A percentile compares a stretch with the other conserved stretches of the same genome.
Conservation (phyloP, 1,140 invertebrate genomes). For the Forficula auricularia region DNA sequence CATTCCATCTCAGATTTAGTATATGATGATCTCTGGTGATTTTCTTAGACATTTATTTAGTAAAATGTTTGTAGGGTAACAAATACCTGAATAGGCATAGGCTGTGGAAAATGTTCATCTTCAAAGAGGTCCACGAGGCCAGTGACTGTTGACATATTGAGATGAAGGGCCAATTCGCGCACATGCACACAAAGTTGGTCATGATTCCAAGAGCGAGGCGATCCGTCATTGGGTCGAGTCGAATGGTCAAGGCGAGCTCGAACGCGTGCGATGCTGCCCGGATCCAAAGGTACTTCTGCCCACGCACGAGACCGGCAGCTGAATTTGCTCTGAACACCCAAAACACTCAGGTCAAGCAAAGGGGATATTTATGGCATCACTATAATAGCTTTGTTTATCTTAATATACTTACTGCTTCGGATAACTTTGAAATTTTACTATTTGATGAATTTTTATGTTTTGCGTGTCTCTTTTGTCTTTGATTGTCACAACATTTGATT, state of each 20-base stretch:
- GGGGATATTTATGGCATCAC: not conserved
- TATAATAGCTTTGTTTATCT: too few species aligned
- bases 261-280: constrained; percentile 24
- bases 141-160: constrained; percentile 64
- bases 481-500: too few species aligned
- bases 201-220: constrained; percentile 34
- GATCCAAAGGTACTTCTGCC: constrained; percentile 38
- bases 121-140: constrained; percentile 64
- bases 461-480: too few species aligned
- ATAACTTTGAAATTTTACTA: too few species aligned
- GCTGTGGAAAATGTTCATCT: constrained; percentile 62
- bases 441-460: too few species aligned
- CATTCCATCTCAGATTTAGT: too few species aligned
- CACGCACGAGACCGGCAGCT: constrained; percentile 49
- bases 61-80: too few species aligned
- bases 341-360: constrained; percentile 19
- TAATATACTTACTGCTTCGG: too few species aligned
- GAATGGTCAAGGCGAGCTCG: constrained; percentile 42
- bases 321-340: constrained; percentile 43
- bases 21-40: too few species aligned
- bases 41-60: too few species aligned
- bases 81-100: constrained; percentile 60
- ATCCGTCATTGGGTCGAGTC: constrained; percentile 35
- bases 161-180: constrained; percentile 42
- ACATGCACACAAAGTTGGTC: constrained; percentile 42